Conservation (phyloP, 2,113 vertebrate genomes). For the Sprattus sprattus region DNA sequence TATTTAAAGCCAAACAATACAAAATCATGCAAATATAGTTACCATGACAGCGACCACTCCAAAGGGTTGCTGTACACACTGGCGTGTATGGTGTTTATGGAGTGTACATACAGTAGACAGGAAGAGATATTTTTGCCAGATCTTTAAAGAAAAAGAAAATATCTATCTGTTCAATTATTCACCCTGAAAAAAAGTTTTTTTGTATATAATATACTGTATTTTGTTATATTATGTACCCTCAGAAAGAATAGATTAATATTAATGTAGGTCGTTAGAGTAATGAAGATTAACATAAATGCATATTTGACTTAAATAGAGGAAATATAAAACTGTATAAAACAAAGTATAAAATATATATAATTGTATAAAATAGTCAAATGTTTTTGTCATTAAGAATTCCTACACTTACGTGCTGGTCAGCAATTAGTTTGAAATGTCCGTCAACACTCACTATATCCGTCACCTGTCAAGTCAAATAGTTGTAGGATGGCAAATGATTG, state of each 20-base stretch:
- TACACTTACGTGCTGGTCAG: conserved; percentile 20
- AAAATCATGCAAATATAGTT: not conserved
- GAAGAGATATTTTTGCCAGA: not conserved
- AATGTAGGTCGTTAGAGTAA: too few species aligned
- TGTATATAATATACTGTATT: too few species aligned
- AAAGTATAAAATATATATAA: not conserved
- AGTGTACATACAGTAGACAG: not conserved
- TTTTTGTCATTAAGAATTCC: not conserved
- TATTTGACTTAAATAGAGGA: not conserved
- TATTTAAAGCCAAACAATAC: not conserved
- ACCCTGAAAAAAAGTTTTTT: too few species aligned
- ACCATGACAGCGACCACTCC: not conserved
- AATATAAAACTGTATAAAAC: not conserved
- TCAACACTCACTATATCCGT: conserved; percentile 47
- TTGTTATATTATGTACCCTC: too few species aligned
- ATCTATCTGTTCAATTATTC: too few species aligned
- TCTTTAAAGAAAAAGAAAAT: too few species aligned
- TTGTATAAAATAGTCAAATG: not conserved
- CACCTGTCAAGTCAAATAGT: conserved; percentile 53
- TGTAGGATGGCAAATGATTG: conserved; percentile 52
- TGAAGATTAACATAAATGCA: not conserved
- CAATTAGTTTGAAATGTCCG: conserved; percentile 52
- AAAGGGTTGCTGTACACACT: not conserved
- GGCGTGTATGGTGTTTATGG: not conserved
- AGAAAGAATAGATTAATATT: too few species aligned